Conservation (phyloP, 2,113 vertebrate species). For the Saccopteryx bilineata region DNA sequence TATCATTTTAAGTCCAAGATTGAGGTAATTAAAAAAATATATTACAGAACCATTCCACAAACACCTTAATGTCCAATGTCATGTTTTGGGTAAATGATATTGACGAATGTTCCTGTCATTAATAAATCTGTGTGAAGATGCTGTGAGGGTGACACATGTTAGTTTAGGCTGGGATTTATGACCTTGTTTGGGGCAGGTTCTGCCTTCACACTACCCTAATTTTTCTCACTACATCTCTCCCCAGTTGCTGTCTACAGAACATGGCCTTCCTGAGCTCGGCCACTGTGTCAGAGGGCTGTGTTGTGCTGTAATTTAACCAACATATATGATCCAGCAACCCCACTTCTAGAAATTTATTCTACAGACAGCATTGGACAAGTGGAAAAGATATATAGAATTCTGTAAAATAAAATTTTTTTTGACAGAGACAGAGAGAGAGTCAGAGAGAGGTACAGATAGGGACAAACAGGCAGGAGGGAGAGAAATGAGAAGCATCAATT, state of each 20-base stretch:
- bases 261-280: neutral
- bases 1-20: neutral
- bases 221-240: neutral
- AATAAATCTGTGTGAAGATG: neutral
- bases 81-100: neutral
- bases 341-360: neutral
- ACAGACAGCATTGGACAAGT: neutral
- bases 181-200: neutral
- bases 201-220: neutral
- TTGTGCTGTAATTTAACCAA: neutral
- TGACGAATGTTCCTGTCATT: neutral
- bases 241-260: neutral
- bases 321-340: neutral
- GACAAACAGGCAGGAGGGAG: no score
- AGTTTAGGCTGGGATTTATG: neutral
- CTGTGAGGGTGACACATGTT: neutral
- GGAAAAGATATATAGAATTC: neutral
- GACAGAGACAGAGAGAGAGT: no score
- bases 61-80: neutral
- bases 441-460: no score
- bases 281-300: neutral
- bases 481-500: no score
- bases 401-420: neutral
- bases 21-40: neutral
- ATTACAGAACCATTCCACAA: slow-evolving; percentile 9